phyloP scores from a whole-genome alignment of 2,888 invertebrate species.

The Temnothorax ravouxi region DNA sequence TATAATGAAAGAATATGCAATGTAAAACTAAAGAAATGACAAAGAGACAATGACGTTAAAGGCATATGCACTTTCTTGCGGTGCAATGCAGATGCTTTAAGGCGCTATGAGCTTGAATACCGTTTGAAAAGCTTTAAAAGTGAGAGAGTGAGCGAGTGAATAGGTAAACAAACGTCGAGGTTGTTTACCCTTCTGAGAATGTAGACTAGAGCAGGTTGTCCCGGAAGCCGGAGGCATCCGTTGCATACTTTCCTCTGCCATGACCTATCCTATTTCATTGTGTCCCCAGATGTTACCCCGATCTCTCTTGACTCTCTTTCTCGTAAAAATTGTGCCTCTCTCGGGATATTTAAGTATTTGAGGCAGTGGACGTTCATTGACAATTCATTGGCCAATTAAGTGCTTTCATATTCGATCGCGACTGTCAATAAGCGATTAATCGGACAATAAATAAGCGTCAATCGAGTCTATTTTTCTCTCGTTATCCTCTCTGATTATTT shows the following conservation, averaged over 20 bases:
- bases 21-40: background rate
- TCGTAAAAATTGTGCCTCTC: slow-evolving; percentile 7
- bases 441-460: background rate
- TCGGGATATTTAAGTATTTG: background rate
- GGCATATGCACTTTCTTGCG: slow-evolving; percentile 9
- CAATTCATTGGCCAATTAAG: slow-evolving; percentile 28
- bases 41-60: background rate
- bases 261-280: slow-evolving; percentile 75
- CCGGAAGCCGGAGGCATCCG: slow-evolving; percentile 60
- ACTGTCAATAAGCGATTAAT: slow-evolving; percentile 37
- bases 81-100: slow-evolving; percentile 66
- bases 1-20: background rate
- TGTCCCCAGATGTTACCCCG: slow-evolving; percentile 46
- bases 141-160: slow-evolving; percentile 66
- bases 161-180: slow-evolving; percentile 75
- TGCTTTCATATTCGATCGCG: slow-evolving; percentile 17
- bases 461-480: slow-evolving; percentile 27
- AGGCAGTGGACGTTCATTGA: slow-evolving; percentile 6
- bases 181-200: slow-evolving; percentile 77
- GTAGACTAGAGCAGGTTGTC: slow-evolving; percentile 70
- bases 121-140: slow-evolving; percentile 78
- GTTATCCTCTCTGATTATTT: slow-evolving; percentile 20
- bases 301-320: slow-evolving; percentile 53
- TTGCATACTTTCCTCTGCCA: slow-evolving; percentile 68
- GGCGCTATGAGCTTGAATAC: slow-evolving; percentile 77